Conservation (phyloP, 2,888 invertebrate species). For the Parnassius smintheus region DNA sequence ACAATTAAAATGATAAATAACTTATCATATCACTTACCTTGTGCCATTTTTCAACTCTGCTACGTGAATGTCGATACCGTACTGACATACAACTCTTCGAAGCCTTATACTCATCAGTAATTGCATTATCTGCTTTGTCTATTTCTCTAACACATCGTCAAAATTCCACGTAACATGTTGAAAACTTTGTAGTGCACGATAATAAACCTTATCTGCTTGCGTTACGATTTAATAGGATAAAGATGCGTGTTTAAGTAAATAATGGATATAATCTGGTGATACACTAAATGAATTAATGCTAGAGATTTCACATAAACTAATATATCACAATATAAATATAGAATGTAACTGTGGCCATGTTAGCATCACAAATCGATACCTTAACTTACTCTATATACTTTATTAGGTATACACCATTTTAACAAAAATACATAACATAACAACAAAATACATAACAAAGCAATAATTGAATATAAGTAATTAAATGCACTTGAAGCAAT, state of each 20-base stretch:
- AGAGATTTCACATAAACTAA: slow-evolving; percentile 19
- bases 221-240: neutral
- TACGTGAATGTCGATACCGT: slow-evolving; percentile 33
- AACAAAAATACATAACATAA: no score
- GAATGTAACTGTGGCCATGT: neutral
- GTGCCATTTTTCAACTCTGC: slow-evolving; percentile 38
- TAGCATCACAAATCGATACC: neutral
- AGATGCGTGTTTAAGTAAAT: neutral
- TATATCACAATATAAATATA: neutral
- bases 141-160: slow-evolving; percentile 28
- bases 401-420: no score
- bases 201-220: slow-evolving; percentile 16
- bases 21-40: slow-evolving; percentile 36
- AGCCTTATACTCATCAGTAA: slow-evolving; percentile 47
- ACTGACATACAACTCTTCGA: slow-evolving; percentile 44
- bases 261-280: neutral
- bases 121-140: slow-evolving; percentile 54
- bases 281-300: slow-evolving; percentile 25
- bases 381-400: no score
- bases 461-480: no score
- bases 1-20: slow-evolving; percentile 2
- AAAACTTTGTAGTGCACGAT: slow-evolving; percentile 6
- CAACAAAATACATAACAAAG: no score
- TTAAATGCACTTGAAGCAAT: no score
- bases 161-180: neutral